Evolutionary conservation across 2,888 invertebrate genomes (phyloP), one percentile per base, ranked within the genome.

Genomic region (Phalera bucephala): DNA sequence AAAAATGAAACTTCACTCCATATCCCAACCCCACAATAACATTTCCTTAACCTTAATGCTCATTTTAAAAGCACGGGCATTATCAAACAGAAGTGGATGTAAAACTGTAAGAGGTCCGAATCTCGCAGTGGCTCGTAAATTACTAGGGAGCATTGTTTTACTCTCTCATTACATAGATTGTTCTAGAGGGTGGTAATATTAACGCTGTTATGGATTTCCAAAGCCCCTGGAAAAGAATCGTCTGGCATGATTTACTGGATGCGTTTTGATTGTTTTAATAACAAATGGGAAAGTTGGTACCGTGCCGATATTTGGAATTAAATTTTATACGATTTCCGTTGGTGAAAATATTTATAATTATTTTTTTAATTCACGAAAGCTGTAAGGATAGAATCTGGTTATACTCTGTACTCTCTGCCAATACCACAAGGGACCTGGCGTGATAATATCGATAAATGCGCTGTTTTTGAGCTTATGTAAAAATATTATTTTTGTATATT

Each of bases 111-210:
- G 63, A 64, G 67, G 76, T 79, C 76, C 68, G 68, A 72, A 61
- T 64, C 64, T 63, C 55, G 46, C 42, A 45, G 48, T 49, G 47
- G 60, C 66, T 73, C 81, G 72, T 85, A 85, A 86, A 85, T 85
- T 80, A 80, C 66, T 50, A 51, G 43, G 59, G 64, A 19, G 37
- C 71, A 80, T 86, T 86, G 80, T 85, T 85, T 85, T 81, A 84
- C 71, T 57, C 65, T 67, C 75, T 80, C 77, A 81, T 82, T 83
- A 81, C 80, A 81, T 77, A 72, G 77, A 82, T 80, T 79, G 79
- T 75, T 75, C 68, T 65, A 60, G 64, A 71, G 74, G 70, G 72
- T 57, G 62, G 64, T 65, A 61, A 72, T 78, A 70, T 74, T 68
- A 72, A 66, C 58, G 61, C 57, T 72, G 64, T 67, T 72, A 72